These are phyloP conservation scores for Castor canadensis DNA, from an alignment of 2,113 vertebrate genomes.

Conservation along the genomic window DNA sequence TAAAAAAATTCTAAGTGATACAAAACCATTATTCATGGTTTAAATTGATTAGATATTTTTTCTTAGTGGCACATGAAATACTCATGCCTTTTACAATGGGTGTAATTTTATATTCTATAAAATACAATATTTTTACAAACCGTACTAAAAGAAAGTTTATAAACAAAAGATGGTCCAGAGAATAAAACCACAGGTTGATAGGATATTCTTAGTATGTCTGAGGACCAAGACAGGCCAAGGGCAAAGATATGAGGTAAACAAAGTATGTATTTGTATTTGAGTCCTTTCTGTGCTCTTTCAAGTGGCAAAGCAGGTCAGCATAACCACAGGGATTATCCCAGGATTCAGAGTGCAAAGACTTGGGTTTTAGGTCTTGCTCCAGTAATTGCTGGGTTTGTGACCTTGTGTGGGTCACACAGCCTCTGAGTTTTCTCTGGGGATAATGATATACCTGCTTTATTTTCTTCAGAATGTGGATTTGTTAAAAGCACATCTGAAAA, in stretches of 20 bases:
- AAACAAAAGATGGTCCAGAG: background rate
- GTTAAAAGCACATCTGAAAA: background rate
- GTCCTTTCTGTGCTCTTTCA: background rate
- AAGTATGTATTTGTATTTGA: background rate
- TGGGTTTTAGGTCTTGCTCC: background rate
- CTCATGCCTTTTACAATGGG: background rate
- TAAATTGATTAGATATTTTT: background rate
- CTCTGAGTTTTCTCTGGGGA: slow-evolving; percentile 9
- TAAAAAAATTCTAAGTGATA: background rate
- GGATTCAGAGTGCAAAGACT: background rate
- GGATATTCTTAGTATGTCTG: background rate
- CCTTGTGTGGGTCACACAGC: background rate
- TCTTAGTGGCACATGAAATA: background rate
- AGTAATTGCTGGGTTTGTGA: background rate
- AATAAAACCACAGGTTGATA: background rate
- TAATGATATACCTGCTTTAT: background rate
- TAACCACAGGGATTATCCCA: background rate
- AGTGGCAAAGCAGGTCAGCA: background rate
- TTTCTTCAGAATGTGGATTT: background rate
- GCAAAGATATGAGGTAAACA: background rate
- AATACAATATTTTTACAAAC: background rate
- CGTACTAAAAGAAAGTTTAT: background rate
- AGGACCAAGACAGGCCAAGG: background rate
- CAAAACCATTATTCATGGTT: background rate
- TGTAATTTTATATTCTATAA: background rate